Conservation (phyloP, 2,113 vertebrate genomes). For the Tichodroma muraria region DNA sequence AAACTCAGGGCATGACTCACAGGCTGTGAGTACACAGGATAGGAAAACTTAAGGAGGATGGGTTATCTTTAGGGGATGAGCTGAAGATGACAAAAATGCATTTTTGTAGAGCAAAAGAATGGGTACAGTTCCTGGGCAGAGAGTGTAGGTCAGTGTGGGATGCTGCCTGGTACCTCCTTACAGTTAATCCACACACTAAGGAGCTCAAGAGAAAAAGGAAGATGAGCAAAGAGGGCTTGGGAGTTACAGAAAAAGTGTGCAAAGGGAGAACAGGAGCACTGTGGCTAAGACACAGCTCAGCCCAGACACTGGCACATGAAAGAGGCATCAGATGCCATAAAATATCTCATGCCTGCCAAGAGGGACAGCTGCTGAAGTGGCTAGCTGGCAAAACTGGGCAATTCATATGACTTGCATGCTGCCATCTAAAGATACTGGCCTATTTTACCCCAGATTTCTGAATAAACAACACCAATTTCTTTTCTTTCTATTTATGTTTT, state of each 20-base stretch:
- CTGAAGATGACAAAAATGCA: neutral
- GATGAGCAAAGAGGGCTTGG: neutral
- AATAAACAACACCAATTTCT: neutral
- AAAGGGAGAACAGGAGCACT: neutral
- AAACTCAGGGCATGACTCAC: neutral
- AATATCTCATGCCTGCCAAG: neutral
- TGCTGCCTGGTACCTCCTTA: neutral
- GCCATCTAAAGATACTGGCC: neutral
- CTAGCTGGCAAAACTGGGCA: neutral
- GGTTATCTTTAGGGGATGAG: neutral
- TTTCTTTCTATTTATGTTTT: neutral
- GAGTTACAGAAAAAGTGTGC: neutral
- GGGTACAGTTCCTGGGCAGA: neutral
- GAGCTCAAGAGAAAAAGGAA: neutral
- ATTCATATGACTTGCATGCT: neutral
- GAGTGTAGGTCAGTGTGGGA: rapidly evolving
- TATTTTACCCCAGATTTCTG: neutral
- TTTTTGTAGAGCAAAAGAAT: neutral
- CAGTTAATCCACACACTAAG: neutral
- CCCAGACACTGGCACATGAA: neutral
- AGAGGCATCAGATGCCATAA: neutral
- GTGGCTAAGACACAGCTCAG: neutral
- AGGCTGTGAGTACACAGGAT: neutral
- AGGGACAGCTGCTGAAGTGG: neutral
- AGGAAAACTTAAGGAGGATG: neutral